Percentiles rank a stretch among this genome's conserved stretches.
phyloP scores from a whole-genome alignment of 1,140 invertebrate genomes.

The Venturia canescens region DNA sequence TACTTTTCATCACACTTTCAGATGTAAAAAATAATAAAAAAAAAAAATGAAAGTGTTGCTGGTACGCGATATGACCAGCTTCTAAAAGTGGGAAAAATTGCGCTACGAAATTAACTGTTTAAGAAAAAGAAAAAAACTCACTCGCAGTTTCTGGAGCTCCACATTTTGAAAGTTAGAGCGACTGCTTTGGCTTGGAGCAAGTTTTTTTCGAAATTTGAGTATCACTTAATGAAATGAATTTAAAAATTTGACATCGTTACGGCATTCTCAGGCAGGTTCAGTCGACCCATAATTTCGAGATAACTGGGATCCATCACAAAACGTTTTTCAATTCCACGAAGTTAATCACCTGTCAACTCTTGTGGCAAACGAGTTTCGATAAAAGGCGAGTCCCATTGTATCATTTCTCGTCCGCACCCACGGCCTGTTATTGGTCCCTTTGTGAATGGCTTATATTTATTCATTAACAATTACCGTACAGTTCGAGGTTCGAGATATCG shows the following conservation, averaged over 20 bases:
- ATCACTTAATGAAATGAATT: too few species aligned
- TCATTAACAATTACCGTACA: conserved; percentile 67
- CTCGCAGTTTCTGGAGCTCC: too few species aligned
- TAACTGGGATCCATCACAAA: conserved; percentile 12
- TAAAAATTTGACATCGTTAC: too few species aligned
- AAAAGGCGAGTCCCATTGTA: conserved; percentile 54
- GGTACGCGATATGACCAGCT: too few species aligned
- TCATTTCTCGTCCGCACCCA: conserved; percentile 59
- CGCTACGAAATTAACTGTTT: background rate
- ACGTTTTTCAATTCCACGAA: conserved; percentile 21
- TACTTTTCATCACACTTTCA: background rate
- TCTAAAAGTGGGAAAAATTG: background rate
- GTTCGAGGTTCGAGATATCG: conserved; percentile 53
- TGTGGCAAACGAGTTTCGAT: conserved; percentile 30
- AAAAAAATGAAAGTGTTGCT: background rate
- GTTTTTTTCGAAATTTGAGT: too few species aligned
- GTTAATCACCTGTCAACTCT: conserved; percentile 63
- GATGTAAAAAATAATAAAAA: background rate
- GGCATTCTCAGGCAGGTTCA: background rate
- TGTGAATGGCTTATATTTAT: conserved; percentile 67
- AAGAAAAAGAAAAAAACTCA: too few species aligned
- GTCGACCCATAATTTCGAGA: background rate
- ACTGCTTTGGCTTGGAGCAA: too few species aligned
- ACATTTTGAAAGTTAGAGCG: too few species aligned
- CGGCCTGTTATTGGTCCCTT: conserved; percentile 57